These are phyloP conservation scores for Ctenosaura bakeri DNA, from an alignment of 2,797 vertebrate genomes.

Conservation along the genomic window DNA sequence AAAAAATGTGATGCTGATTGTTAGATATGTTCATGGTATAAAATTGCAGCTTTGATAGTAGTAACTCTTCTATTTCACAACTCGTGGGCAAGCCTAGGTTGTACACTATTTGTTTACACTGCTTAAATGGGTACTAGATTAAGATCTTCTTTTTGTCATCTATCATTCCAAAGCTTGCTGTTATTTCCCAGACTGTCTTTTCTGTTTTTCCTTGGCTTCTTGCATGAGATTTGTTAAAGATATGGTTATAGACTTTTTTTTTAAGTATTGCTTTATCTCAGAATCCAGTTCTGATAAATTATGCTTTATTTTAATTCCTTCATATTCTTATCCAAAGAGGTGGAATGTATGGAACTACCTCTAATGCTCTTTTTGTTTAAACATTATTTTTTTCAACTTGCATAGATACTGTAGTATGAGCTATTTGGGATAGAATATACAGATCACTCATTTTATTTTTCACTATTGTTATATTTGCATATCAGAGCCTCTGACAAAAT, in stretches of 20 bases:
- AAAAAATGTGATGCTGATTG: slow-evolving; percentile 4
- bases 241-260: background rate
- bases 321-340: background rate
- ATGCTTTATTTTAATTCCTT: background rate
- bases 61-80: slow-evolving; percentile 22
- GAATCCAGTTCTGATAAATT: background rate
- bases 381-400: background rate
- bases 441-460: background rate
- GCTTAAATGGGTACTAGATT: slow-evolving; percentile 14
- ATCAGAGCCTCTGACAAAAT: background rate
- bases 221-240: background rate
- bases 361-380: background rate
- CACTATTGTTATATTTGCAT: background rate
- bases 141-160: background rate
- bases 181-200: background rate
- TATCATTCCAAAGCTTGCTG: background rate
- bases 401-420: background rate
- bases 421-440: background rate
- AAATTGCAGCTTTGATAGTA: slow-evolving; percentile 21
- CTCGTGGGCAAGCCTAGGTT: slow-evolving; percentile 1
- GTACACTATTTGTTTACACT: slow-evolving; percentile 23
- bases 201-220: background rate
- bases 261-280: background rate
- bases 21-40: background rate
- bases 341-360: background rate